Evolutionary conservation across 64 coral and sea anemone species (phyloP), one percentile per base, ranked within the genome.

Genomic region (Pachyseris speciosa): DNA sequence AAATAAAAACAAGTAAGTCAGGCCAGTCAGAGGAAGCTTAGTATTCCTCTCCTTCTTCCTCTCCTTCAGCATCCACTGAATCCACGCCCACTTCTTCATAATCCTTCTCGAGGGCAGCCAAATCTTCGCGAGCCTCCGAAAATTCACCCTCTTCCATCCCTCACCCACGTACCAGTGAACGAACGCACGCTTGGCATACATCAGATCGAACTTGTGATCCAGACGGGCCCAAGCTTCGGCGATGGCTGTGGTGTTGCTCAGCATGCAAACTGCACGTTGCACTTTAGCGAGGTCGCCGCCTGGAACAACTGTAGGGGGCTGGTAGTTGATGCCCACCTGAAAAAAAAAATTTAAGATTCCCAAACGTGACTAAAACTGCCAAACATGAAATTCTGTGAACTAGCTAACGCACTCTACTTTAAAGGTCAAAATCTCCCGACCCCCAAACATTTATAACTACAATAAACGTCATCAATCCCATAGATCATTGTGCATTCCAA

Each of bases 201-300:
- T 81, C 33, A 81, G 52, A 40, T 81, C 77, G 39, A 81, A 81
- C 77, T 81, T 81, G 49, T 81, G 77, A 81, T 81, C 77, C 32
- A 81, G 37, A 37, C 77, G 77, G 12, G 77, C 77, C 77, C 77
- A 81, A 19, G 77, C 77, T 34, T 81, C 77, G 7, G 77, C 77
- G 40, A 81, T 81, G 19, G 77, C 77, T 81, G 77, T 81, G 51
- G 77, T 81, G 77, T 81, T 81, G n/a, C 77, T 81, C 34, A 81
- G 20, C 77, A 81, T 81, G 53, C 77, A 81, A 20, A 81, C 77
- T 63, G 77, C 77, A 24, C 77, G 77, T 63, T 81, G 77, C 20
- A 81, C 77, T 36, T 81, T 81, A 5, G 77, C 77, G 7, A 81
- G 77, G 53, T 81, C 77, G 27, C 77, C 77, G 0, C 77, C 77